Evolutionary conservation across 2,797 vertebrate genomes (phyloP), one percentile per base, ranked within the genome.

Genomic region (Paedocypris micromegethes): DNA sequence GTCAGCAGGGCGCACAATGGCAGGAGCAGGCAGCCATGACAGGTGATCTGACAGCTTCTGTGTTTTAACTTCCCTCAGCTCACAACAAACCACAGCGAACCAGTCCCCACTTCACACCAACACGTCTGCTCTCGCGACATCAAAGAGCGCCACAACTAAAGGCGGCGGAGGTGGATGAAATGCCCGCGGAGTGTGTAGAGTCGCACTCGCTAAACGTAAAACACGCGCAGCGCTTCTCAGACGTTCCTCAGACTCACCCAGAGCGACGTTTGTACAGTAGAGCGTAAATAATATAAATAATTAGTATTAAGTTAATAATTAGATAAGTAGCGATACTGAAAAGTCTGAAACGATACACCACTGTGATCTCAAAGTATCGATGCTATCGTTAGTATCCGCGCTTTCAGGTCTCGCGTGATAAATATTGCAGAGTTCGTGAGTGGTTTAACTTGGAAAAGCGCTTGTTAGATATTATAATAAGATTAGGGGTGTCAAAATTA

Each of bases 21-120:
- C 77, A 77, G 63, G 78, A 77, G 79, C 75, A 80, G 75, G 66
- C 75, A 73, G 64, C 75, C 78, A 77, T 79, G 72, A 75, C 53
- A 62, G 64, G 58, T 80, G 77, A 84, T 84, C 83, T 83, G 76
- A 83, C 78, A 84, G 80, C 75, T 81, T 79, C 74, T 80, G 80
- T 79, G 73, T 70, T 77, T 84, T 79, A 79, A 83, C 76, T 79
- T 76, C 50, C 56, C 75, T 78, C 78, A 75, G 52, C 66, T 39
- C 73, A 64, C 45, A 57, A 64, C 55, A 69, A 77, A 68, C 23
- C 59, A 69, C 61, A 69, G 64, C 54, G 75, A 72, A 68, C 55
- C 48, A 66, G 48, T 41, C 40, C 39, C 6, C 45, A 39, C 61
- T 49, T 50, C 53, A 62, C 49, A 62, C 51, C 49, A 67, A 72